phyloP scores from a whole-genome alignment of 2,797 vertebrate genomes.

The Gambelia wislizenii region DNA sequence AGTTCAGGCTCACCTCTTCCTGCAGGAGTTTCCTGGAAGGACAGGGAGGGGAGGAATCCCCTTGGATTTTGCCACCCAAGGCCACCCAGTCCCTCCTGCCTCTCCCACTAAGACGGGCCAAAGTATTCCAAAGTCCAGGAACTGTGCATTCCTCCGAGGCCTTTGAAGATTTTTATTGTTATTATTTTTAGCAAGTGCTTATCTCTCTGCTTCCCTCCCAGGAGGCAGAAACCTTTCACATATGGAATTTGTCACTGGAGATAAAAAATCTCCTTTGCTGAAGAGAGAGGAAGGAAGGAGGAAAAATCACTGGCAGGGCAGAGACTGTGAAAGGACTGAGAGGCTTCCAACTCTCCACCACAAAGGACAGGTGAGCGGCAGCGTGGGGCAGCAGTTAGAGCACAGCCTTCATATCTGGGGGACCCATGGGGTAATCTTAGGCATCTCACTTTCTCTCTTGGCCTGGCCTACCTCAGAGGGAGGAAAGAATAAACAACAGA shows the following conservation, averaged over 20 bases:
- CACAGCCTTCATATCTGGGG: no score
- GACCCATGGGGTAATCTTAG: no score
- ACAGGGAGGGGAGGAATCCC: rapidly evolving
- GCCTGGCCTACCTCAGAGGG: no score
- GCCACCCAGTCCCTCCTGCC: not conserved
- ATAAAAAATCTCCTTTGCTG: not conserved
- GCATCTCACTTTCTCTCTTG: no score
- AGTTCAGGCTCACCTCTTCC: no score
- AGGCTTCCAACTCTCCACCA: not conserved
- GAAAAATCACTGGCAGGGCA: not conserved
- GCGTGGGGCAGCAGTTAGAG: no score
- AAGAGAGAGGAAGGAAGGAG: not conserved
- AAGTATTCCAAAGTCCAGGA: not conserved
- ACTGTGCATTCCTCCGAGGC: not conserved
- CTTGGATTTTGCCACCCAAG: no score
- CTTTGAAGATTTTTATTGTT: not conserved
- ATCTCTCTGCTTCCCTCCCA: not conserved
- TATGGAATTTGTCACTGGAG: not conserved
- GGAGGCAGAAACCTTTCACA: not conserved
- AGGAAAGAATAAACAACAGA: no score
- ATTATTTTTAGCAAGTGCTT: no score
- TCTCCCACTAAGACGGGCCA: not conserved
- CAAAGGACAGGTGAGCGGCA: no score
- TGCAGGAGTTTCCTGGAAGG: no score
- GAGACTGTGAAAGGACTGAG: not conserved